Evolutionary conservation across 2,888 invertebrate genomes (phyloP).

Genomic region (Cryptosula pallasiana): DNA sequence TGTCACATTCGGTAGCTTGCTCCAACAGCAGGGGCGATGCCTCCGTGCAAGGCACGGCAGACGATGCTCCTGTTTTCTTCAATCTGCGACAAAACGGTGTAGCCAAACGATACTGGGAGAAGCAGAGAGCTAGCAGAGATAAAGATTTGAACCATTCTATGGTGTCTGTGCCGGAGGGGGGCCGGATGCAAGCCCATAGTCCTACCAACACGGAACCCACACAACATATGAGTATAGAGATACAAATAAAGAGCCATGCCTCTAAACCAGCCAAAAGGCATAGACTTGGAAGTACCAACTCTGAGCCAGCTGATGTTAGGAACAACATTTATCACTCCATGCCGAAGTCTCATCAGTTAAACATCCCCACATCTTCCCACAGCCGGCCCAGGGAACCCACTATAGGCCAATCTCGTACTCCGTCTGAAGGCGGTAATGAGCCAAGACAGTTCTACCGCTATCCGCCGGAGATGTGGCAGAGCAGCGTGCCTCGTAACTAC

Average conservation of each 20-base stretch:
- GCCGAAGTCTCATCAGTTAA: constrained; percentile 1
- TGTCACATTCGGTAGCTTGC: constrained; percentile 14
- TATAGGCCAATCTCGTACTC: constrained; percentile 1
- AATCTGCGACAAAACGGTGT: constrained; percentile 90
- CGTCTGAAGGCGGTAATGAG: not conserved
- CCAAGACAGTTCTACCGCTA: not conserved
- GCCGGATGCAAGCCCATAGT: constrained; percentile 27
- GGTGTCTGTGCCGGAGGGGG: not conserved
- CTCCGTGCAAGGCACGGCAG: not conserved
- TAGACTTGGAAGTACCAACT: constrained; percentile 11
- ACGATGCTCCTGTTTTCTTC: constrained; percentile 64
- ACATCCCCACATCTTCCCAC: not conserved
- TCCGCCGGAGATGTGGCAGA: constrained; percentile 21
- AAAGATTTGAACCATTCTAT: not conserved
- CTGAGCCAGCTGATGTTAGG: constrained; percentile 21
- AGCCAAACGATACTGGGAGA: constrained; percentile 85
- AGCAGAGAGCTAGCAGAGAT: constrained; percentile 43
- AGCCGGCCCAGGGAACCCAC: constrained; percentile 5
- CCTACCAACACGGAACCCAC: constrained; percentile 37
- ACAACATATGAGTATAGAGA: constrained; percentile 41
- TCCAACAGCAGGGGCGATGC: constrained; percentile 4
- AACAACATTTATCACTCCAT: constrained; percentile 13
- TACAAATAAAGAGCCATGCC: constrained; percentile 35
- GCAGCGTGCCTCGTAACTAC: constrained; percentile 1
- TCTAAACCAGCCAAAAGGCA: not conserved